Conservation (phyloP, 2,797 vertebrate genomes). For the Coregonus ussuriensis region DNA sequence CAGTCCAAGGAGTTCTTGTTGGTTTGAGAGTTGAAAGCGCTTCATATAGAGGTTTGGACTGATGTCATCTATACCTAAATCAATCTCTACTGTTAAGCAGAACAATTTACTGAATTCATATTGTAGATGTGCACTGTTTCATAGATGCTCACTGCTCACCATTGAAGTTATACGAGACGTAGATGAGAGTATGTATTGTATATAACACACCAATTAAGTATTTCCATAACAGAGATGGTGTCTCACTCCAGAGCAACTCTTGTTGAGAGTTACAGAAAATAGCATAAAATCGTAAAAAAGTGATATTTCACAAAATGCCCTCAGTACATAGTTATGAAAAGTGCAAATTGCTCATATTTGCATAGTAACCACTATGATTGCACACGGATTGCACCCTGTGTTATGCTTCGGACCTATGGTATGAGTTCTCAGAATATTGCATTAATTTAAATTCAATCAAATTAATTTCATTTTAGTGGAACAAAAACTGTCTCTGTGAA, state of each 20-base stretch:
- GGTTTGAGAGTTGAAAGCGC: not conserved
- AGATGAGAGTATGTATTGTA: no score
- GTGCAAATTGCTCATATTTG: not conserved
- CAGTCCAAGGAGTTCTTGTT: conserved; percentile 5
- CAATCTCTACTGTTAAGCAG: not conserved
- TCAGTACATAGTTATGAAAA: not conserved
- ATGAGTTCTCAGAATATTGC: not conserved
- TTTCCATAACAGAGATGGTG: no score
- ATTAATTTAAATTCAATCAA: not conserved
- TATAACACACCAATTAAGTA: no score
- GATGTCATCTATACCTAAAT: not conserved
- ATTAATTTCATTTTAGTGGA: conserved; percentile 12
- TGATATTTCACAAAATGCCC: not conserved
- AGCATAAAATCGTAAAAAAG: not conserved
- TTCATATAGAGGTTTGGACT: not conserved
- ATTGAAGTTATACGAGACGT: not conserved
- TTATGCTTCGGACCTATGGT: not conserved
- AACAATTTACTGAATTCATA: not conserved
- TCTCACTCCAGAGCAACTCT: no score
- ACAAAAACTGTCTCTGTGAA: conserved; percentile 14
- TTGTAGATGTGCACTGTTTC: not conserved
- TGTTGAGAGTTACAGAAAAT: not conserved
- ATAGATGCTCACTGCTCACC: not conserved
- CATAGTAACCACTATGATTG: not conserved
- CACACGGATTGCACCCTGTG: no score